Evolutionary conservation across 2,797 vertebrate genomes (phyloP).

Genomic region (Podargus strigoides): DNA sequence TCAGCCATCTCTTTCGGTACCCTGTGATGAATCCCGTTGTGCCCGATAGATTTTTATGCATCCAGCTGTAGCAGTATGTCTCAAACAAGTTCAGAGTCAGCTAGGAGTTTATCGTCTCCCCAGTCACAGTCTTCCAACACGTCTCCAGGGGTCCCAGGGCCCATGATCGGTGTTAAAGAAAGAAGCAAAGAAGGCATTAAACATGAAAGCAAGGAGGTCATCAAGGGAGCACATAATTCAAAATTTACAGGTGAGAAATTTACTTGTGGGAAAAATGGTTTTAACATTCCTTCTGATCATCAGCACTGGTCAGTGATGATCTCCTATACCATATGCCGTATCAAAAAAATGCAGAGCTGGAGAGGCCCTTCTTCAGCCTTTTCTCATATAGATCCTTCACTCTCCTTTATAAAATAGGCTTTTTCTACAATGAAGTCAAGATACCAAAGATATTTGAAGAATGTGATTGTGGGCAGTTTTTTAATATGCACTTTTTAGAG

Average conservation of each 20-base stretch:
- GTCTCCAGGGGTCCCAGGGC: neutral
- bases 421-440: neutral
- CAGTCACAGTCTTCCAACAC: neutral
- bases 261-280: neutral
- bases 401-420: neutral
- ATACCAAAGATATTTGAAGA: neutral
- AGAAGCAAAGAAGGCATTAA: neutral
- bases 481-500: neutral
- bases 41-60: neutral
- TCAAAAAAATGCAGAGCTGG: neutral
- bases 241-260: neutral
- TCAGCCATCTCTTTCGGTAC: neutral
- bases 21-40: neutral
- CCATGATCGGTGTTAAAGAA: neutral
- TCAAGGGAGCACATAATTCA: neutral
- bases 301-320: neutral
- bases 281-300: neutral
- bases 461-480: neutral
- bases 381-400: neutral
- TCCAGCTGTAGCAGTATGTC: neutral
- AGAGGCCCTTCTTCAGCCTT: neutral
- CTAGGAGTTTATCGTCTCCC: neutral
- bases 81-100: neutral
- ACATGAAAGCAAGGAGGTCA: neutral
- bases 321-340: neutral